Base-by-base conservation (phyloP, 35 echinoderm and acorn worm species). In the Patiria miniata region DNA sequence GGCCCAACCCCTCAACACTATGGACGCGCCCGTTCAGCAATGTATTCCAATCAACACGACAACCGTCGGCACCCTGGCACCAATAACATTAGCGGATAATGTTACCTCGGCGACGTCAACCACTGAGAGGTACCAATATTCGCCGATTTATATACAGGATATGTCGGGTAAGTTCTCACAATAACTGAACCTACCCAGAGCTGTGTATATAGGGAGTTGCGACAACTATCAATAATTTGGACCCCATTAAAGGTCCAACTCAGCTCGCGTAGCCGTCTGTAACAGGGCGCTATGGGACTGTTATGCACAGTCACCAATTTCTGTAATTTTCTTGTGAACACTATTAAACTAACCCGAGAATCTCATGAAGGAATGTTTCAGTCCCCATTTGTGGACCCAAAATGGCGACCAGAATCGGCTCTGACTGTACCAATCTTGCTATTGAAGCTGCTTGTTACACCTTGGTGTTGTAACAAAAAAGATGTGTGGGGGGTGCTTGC, bases 21-120 rank as follows among this genome's bases (percentile, higher is more conserved):
- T 78, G 1, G 68, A 89, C 8, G 84, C 79, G 4, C 89, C 93
- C 16, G 79, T 81, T 60, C 89, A 95, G 76, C 81, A 95, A 52
- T 95, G 89, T 68, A 83, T 95, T 37, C 78, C 51, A 39, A 82
- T 28, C 16, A 80, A 76, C 16, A 26, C 47, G 39, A 39, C 68
- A 34, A 68, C 50, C 30, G 50, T 44, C 14, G 29, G 30, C 65
- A 73, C 65, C 29, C 14, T 7, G 2, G 34, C 26, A 73, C 65
- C 65, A 36, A 15, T 73, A 34, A 73, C 65, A 30, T 73, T 30
- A 8, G 65, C 65, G 14, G 65, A 73, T 39, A 40, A 53, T 58
- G 23, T 36, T 53, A 82, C 65, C 21, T 73, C 2, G 26, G 34
- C 29, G 65, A 39, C 34, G 36, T 80, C 78, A 80, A 80, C 78